Conservation (phyloP, 2,888 invertebrate genomes). For the Ochropacha duplaris region DNA sequence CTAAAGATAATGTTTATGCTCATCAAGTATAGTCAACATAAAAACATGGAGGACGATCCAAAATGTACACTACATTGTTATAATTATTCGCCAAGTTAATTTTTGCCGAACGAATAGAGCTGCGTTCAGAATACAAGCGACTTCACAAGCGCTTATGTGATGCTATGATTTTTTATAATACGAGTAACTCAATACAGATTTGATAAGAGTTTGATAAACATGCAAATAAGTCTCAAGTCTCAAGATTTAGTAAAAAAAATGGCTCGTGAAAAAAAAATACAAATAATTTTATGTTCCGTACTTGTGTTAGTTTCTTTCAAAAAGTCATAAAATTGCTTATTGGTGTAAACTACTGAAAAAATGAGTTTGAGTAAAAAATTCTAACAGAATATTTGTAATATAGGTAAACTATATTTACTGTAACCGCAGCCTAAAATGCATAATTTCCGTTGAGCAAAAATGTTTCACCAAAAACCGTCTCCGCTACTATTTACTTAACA, state of each 20-base stretch:
- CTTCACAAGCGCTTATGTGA: too few relatives aligned
- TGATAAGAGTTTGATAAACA: too few relatives aligned
- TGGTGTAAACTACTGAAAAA: not conserved
- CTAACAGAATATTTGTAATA: slow-evolving; percentile 27
- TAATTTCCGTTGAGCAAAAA: slow-evolving; percentile 29
- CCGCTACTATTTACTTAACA: slow-evolving; percentile 41
- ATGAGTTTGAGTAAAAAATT: too few relatives aligned
- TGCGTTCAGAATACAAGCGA: not conserved
- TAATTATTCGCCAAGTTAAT: not conserved
- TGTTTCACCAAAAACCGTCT: slow-evolving; percentile 28
- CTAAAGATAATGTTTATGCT: not conserved
- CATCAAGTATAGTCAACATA: not conserved
- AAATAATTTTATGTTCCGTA: too few relatives aligned
- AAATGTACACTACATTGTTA: not conserved
- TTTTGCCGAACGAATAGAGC: not conserved
- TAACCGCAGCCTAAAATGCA: slow-evolving; percentile 20
- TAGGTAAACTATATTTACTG: slow-evolving; percentile 12
- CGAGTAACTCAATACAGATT: slow-evolving; percentile 12
- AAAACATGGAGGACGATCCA: not conserved
- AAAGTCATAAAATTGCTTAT: too few relatives aligned
- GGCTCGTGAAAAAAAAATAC: too few relatives aligned
- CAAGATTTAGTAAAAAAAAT: too few relatives aligned
- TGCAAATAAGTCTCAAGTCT: too few relatives aligned
- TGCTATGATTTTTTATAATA: too few relatives aligned
- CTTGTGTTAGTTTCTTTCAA: too few relatives aligned